phyloP scores from a whole-genome alignment of 2,797 vertebrate genomes.

The Sebastes oblongus region DNA sequence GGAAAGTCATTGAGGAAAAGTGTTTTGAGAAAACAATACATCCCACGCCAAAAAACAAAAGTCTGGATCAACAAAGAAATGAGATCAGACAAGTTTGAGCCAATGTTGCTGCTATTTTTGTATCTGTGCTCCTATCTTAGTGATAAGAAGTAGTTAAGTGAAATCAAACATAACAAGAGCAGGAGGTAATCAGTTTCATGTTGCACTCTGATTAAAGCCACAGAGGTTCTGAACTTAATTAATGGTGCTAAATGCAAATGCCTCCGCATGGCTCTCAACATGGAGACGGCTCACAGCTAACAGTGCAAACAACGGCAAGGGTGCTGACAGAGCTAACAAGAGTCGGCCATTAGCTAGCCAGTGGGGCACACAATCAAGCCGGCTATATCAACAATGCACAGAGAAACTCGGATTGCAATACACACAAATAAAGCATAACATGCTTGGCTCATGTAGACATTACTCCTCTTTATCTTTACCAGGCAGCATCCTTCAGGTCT shows the following conservation, averaged over 20 bases:
- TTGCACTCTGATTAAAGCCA: not conserved
- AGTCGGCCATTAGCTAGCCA: no score
- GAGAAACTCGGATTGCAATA: not conserved
- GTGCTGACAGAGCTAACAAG: not conserved
- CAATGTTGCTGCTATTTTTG: slow-evolving; percentile 3
- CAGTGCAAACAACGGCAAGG: not conserved
- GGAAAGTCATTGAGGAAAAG: slow-evolving; percentile 60
- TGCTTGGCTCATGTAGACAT: not conserved
- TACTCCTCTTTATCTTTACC: not conserved
- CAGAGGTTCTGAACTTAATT: not conserved
- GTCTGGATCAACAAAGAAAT: slow-evolving; percentile 26
- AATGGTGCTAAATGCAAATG: not conserved
- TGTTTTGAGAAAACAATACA: slow-evolving; percentile 46
- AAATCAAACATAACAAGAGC: not conserved
- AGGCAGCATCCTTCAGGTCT: no score
- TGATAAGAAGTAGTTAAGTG: not conserved
- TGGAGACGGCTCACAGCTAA: not conserved
- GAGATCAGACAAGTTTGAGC: slow-evolving; percentile 3
- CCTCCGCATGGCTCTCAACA: not conserved
- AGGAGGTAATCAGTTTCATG: not conserved
- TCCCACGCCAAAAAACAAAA: slow-evolving; percentile 9
- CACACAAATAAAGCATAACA: not conserved
- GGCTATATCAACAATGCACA: not conserved
- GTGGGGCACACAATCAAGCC: not conserved
- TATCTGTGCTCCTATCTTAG: not conserved